phyloP scores from a whole-genome alignment of 2,113 vertebrate genomes.

The Rhombomys opimus region DNA sequence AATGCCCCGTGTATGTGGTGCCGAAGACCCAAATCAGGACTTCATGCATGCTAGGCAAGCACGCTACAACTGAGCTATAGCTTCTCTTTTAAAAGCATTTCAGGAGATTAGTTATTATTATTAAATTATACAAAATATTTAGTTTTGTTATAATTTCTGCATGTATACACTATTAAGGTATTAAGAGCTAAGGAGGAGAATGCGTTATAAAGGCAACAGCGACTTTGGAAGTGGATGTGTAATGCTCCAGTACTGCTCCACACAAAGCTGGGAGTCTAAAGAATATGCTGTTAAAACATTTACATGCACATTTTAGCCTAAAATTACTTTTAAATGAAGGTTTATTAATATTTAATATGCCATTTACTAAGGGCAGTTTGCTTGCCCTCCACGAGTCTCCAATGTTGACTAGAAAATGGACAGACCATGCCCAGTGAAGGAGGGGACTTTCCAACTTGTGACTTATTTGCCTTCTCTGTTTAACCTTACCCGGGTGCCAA shows the following conservation, averaged over 20 bases:
- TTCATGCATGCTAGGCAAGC: too few relatives aligned
- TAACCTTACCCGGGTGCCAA: not conserved
- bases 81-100: too few relatives aligned
- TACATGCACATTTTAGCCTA: not conserved
- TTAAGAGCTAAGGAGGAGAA: too few relatives aligned
- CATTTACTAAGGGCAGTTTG: not conserved
- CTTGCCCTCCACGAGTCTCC: not conserved
- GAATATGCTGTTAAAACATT: constrained; percentile 4
- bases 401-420: not conserved
- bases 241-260: not conserved
- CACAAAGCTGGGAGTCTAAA: not conserved
- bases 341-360: constrained; percentile 32
- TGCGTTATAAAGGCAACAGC: not conserved
- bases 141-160: too few relatives aligned
- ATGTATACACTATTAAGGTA: too few relatives aligned
- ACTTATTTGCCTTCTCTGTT: not conserved
- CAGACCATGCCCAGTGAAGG: not conserved
- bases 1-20: too few relatives aligned
- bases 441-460: not conserved
- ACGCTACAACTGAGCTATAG: too few relatives aligned
- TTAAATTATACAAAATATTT: too few relatives aligned
- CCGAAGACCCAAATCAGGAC: too few relatives aligned
- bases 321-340: constrained; percentile 23
- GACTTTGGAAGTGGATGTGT: not conserved
- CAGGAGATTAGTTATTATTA: too few relatives aligned